A percentile compares a stretch with the other conserved stretches of the same genome.
These are phyloP conservation scores for Chironomus striatipennis DNA, from an alignment of 1,140 invertebrate species.

Conservation along the genomic window DNA sequence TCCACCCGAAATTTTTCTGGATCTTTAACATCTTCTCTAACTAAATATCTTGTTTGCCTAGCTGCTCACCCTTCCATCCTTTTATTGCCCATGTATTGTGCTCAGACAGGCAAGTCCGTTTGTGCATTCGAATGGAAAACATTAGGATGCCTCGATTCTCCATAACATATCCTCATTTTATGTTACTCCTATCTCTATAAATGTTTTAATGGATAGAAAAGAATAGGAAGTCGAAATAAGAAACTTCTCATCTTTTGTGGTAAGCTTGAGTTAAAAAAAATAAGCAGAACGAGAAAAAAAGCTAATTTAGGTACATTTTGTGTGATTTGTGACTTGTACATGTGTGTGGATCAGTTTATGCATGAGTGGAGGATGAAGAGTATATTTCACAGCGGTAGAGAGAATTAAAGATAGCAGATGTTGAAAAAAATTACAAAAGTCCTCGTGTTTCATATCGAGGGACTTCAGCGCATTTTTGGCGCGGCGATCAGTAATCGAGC, in stretches of 20 bases:
- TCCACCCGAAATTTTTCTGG: too few relatives aligned
- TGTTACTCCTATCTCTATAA: not conserved
- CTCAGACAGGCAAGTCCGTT: not conserved
- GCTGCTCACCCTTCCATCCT: too few relatives aligned
- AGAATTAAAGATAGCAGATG: not conserved
- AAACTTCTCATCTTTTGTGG: too few relatives aligned
- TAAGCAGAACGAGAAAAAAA: not conserved
- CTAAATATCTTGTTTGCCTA: too few relatives aligned
- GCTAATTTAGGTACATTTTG: slow-evolving; percentile 13
- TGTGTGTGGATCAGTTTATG: slow-evolving; percentile 12
- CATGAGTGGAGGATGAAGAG: not conserved
- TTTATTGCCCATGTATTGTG: too few relatives aligned
- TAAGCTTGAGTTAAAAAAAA: not conserved
- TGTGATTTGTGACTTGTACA: slow-evolving; percentile 6
- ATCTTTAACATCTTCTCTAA: too few relatives aligned
- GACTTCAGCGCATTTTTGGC: too few relatives aligned
- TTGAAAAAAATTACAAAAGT: too few relatives aligned
- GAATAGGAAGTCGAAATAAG: not conserved
- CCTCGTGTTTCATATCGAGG: too few relatives aligned
- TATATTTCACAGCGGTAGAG: not conserved
- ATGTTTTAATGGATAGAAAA: not conserved
- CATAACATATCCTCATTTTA: slow-evolving; percentile 13
- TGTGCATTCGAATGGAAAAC: slow-evolving; percentile 7
- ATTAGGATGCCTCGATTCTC: slow-evolving; percentile 6
- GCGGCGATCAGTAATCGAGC: too few relatives aligned